These are phyloP conservation scores for Pterocles burchelli DNA, from an alignment of 2,113 vertebrate species.

Conservation along the genomic window DNA sequence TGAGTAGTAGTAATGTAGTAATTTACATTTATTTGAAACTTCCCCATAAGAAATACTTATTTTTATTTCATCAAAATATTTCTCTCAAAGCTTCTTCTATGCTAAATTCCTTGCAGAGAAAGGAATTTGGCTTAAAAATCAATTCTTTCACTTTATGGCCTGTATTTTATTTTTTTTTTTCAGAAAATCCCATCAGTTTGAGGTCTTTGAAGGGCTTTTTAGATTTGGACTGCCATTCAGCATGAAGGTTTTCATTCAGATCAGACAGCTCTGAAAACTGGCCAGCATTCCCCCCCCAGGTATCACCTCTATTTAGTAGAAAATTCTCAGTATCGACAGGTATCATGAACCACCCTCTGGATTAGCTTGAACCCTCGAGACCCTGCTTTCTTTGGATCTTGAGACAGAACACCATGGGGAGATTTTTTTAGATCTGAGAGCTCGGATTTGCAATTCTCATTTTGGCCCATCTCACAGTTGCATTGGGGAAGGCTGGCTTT, in stretches of 20 bases:
- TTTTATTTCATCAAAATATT: background rate
- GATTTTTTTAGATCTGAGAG: background rate
- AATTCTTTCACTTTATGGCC: background rate
- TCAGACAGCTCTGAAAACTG: background rate
- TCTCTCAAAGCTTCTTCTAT: background rate
- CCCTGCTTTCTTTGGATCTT: background rate
- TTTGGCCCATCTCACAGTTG: background rate
- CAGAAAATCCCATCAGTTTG: background rate
- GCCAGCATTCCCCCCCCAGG: background rate
- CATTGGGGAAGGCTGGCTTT: background rate
- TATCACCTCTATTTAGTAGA: background rate
- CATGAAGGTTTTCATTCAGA: background rate
- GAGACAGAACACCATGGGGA: background rate
- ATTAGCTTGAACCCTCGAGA: background rate
- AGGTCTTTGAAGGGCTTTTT: conserved; percentile 14
- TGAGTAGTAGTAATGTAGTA: background rate
- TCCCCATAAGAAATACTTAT: background rate
- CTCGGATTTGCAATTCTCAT: background rate
- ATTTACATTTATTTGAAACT: background rate
- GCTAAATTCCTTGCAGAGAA: background rate
- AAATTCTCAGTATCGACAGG: background rate
- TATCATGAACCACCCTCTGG: background rate
- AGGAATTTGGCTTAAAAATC: background rate
- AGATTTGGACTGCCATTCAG: background rate
- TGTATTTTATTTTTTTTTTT: background rate